Percentiles rank a stretch among this genome's conserved stretches.
phyloP scores from a whole-genome alignment of 2,797 vertebrate species.

The Poecile montanus region DNA sequence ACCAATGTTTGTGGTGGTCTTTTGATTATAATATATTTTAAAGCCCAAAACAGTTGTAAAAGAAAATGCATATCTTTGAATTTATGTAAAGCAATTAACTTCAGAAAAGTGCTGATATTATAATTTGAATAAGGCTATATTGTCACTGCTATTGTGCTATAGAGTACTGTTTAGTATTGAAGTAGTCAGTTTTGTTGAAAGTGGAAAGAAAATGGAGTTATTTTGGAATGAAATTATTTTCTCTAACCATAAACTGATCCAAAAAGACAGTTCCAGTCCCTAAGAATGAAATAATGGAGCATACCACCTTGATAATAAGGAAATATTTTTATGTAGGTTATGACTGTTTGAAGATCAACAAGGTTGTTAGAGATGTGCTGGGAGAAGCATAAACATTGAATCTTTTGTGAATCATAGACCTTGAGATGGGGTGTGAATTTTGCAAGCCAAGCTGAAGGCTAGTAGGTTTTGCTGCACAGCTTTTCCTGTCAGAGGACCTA shows the following conservation, averaged over 20 bases:
- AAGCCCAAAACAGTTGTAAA: background rate
- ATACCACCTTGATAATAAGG: background rate
- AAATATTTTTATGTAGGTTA: background rate
- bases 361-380: background rate
- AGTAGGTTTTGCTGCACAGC: background rate
- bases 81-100: background rate
- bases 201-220: background rate
- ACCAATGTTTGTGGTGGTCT: background rate
- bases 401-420: background rate
- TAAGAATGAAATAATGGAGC: background rate
- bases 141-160: background rate
- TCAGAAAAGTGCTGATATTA: background rate
- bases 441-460: background rate
- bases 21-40: background rate
- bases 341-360: background rate
- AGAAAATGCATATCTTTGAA: background rate
- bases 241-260: background rate
- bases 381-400: background rate
- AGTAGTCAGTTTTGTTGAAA: background rate
- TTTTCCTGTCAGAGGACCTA: background rate
- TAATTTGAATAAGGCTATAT: background rate
- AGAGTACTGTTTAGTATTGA: background rate
- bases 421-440: background rate
- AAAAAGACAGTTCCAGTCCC: background rate
- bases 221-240: background rate